A percentile compares a stretch with the other conserved stretches of the same genome.
Conservation (phyloP, 2,797 vertebrate genomes). For the Karalla daura region DNA sequence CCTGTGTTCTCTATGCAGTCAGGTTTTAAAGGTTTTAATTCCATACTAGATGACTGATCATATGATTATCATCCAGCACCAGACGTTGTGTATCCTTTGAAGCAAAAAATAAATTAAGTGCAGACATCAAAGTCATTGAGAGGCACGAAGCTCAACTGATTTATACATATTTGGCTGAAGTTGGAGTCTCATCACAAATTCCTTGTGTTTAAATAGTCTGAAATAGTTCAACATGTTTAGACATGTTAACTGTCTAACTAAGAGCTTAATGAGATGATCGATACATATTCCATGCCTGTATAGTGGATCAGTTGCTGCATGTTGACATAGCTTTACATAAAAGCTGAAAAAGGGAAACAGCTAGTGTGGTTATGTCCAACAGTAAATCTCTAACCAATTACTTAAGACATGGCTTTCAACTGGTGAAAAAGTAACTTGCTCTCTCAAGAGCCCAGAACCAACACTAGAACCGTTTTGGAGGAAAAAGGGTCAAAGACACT, state of each 20-base stretch:
- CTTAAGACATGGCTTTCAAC: too few species aligned
- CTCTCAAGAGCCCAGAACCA: too few species aligned
- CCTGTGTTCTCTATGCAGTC: not conserved
- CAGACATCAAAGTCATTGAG: not conserved
- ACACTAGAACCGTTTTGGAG: too few species aligned
- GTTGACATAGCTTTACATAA: too few species aligned
- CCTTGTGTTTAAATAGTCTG: not conserved
- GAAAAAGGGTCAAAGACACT: not conserved
- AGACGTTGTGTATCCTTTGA: not conserved
- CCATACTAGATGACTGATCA: not conserved
- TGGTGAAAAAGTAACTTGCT: too few species aligned
- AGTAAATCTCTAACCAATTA: too few species aligned
- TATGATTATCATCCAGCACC: not conserved
- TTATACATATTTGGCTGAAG: not conserved
- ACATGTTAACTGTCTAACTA: not conserved
- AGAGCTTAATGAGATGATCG: not conserved
- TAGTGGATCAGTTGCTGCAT: too few species aligned
- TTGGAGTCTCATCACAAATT: not conserved
- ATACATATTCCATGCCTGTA: too few species aligned
- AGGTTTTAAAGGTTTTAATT: not conserved
- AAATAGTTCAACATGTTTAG: not conserved
- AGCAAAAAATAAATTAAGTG: not conserved
- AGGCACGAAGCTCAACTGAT: not conserved
- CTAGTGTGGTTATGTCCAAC: too few species aligned
- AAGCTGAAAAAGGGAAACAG: too few species aligned